Percentiles rank a stretch among this genome's conserved stretches.
Conservation (phyloP, 2,113 vertebrate species). For the Felis catus region F.catus_Fca126_mat1.0 CM031419.1:164546501-164547000, state of each 20-base stretch:
- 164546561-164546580: not conserved
- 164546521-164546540: no score
- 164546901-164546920: not conserved
- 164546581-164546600: not conserved
- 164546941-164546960: no score
- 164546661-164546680: not conserved
- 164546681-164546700: not conserved
- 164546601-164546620: not conserved
- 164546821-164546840: not conserved
- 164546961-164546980: not conserved
- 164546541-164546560: not conserved
- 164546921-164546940: accelerated
- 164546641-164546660: not conserved
- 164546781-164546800: not conserved
- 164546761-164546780: not conserved
- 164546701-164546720: not conserved
- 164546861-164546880: not conserved
- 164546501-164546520: not conserved
- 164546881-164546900: not conserved
- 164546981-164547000: no score
- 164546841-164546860: not conserved
- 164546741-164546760: not conserved
- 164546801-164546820: not conserved
- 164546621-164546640: not conserved
- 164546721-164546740: not conserved